These are phyloP conservation scores for Nemotelus nigrinus DNA, from an alignment of 2,888 invertebrate genomes.

Conservation along the genomic window DNA sequence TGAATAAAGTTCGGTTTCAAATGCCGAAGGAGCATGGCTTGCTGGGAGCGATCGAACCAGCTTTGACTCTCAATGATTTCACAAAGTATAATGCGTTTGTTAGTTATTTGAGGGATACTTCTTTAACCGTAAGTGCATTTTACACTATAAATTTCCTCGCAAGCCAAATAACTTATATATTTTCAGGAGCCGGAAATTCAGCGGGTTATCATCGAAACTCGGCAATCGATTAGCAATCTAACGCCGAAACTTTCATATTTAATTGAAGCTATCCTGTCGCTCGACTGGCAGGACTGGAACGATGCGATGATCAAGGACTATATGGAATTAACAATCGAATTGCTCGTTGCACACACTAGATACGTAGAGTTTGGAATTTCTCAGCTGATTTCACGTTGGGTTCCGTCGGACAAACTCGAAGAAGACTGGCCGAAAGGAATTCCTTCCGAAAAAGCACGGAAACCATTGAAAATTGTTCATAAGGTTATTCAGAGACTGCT, in stretches of 20 bases:
- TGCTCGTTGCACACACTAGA: constrained; percentile 75
- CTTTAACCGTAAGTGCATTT: constrained; percentile 56
- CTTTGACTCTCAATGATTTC: constrained; percentile 56
- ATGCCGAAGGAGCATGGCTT: constrained; percentile 58
- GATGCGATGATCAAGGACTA: constrained; percentile 68
- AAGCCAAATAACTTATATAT: not conserved
- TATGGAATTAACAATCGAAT: constrained; percentile 72
- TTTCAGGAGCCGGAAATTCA: constrained; percentile 69
- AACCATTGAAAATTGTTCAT: constrained; percentile 74
- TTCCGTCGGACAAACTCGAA: constrained; percentile 66
- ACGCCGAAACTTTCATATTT: constrained; percentile 69
- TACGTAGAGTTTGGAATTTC: constrained; percentile 72
- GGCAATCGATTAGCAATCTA: constrained; percentile 69
- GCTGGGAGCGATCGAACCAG: constrained; percentile 55
- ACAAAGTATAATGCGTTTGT: constrained; percentile 58
- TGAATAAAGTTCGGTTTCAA: constrained; percentile 62
- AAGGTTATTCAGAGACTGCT: constrained; percentile 64
- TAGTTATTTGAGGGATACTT: constrained; percentile 56
- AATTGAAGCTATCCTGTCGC: constrained; percentile 70
- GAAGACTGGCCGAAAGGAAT: constrained; percentile 71
- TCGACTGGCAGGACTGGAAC: constrained; percentile 70
- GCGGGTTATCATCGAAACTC: constrained; percentile 68
- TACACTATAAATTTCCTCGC: too few relatives aligned
- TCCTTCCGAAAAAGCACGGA: constrained; percentile 68
- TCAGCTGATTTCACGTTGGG: constrained; percentile 71